phyloP scores from a whole-genome alignment of 2,797 vertebrate genomes.

The Huso huso region DNA sequence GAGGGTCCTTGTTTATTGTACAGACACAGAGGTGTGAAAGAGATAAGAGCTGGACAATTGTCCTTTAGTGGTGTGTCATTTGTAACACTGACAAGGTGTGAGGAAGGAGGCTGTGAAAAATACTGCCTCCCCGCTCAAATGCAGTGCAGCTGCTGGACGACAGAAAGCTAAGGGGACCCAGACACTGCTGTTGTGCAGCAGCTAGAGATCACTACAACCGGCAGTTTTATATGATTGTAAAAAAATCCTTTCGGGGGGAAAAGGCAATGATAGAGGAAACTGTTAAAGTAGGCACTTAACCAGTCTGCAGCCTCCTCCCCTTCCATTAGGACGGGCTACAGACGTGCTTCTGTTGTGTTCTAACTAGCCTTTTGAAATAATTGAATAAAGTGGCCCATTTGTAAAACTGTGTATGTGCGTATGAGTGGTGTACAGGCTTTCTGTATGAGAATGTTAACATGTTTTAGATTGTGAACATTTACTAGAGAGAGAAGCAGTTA shows the following conservation, averaged over 20 bases:
- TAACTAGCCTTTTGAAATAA: conserved; percentile 37
- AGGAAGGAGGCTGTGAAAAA: conserved; percentile 12
- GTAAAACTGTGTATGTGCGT: background rate
- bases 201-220: conserved; percentile 12
- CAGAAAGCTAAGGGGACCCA: background rate
- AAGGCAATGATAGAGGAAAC: conserved; percentile 14
- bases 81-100: conserved; percentile 24
- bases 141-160: conserved; percentile 7
- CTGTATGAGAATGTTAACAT: too few relatives aligned
- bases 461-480: too few relatives aligned
- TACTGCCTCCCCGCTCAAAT: conserved; percentile 6
- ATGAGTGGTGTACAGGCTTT: too few relatives aligned
- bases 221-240: conserved; percentile 17
- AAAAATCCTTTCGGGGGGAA: background rate
- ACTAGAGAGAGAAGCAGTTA: too few relatives aligned
- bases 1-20: conserved; percentile 23
- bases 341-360: conserved; percentile 19
- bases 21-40: conserved; percentile 17
- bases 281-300: conserved; percentile 34
- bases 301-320: conserved; percentile 12
- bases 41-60: conserved; percentile 23
- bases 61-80: conserved; percentile 16
- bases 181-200: conserved; percentile 9
- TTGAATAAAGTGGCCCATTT: conserved; percentile 30
- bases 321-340: conserved; percentile 17